Evolutionary conservation across 2,888 invertebrate genomes (phyloP).

Genomic region (Falcaria lacertinaria): DNA sequence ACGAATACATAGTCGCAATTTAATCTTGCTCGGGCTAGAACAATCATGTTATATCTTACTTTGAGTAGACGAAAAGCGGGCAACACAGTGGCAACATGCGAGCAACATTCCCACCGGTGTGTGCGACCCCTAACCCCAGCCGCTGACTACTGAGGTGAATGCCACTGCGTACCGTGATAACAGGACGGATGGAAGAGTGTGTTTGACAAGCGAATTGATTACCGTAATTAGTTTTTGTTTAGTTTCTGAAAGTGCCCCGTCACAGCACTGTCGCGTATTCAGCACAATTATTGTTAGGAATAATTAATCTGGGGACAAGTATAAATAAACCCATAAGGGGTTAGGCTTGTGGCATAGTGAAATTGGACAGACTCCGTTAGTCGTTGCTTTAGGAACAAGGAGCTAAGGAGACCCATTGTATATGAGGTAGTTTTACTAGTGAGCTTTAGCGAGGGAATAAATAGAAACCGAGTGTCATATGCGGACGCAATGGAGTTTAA

Average conservation of each 20-base stretch:
- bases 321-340: not conserved
- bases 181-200: slow-evolving; percentile 21
- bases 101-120: not conserved
- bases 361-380: too few species aligned
- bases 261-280: not conserved
- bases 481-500: too few species aligned
- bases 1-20: too few species aligned
- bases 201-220: slow-evolving; percentile 33
- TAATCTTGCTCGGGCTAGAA: too few species aligned
- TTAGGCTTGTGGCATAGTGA: too few species aligned
- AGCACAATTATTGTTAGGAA: not conserved
- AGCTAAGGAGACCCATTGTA: too few species aligned
- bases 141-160: slow-evolving; percentile 22
- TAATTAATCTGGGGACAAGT: not conserved
- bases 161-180: slow-evolving; percentile 23
- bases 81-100: not conserved
- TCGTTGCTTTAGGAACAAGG: too few species aligned
- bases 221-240: slow-evolving; percentile 18
- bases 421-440: too few species aligned
- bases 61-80: too few species aligned
- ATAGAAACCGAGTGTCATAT: too few species aligned
- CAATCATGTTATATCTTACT: too few species aligned
- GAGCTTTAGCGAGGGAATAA: too few species aligned
- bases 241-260: not conserved
- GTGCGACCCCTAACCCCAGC: not conserved